Conservation (phyloP, 2,888 invertebrate genomes). For the Heliconius cydno region DNA sequence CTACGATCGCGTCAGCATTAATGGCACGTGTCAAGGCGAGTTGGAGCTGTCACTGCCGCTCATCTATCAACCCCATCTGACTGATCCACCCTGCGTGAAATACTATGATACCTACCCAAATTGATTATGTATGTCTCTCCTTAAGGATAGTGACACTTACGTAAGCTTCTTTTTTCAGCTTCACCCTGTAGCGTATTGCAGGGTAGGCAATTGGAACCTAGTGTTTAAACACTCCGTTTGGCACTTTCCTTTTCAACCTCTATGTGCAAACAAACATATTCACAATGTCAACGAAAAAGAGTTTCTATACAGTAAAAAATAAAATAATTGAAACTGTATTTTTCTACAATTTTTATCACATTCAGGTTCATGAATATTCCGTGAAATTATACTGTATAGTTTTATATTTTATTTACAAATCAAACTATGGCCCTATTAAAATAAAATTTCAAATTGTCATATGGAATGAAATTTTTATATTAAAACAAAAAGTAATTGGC, state of each 20-base stretch:
- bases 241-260: too few species aligned
- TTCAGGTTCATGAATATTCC: not conserved
- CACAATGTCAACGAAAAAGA: not conserved
- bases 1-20: constrained; percentile 61
- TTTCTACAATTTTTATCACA: not conserved
- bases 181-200: too few species aligned
- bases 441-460: too few species aligned
- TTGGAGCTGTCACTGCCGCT: constrained; percentile 65
- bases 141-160: not conserved
- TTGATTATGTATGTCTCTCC: constrained; percentile 26
- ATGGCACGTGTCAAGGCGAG: constrained; percentile 66
- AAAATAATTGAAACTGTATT: not conserved
- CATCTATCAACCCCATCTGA: constrained; percentile 74
- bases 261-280: not conserved
- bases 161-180: not conserved
- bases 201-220: too few species aligned
- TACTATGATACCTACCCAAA: constrained; percentile 31
- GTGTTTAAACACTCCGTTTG: too few species aligned
- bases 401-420: not conserved
- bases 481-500: too few species aligned
- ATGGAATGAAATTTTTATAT: too few species aligned
- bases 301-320: not conserved
- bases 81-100: constrained; percentile 51
- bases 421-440: not conserved
- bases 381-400: not conserved